Evolutionary conservation across 2,888 invertebrate species (phyloP), one percentile per base, ranked within the genome.

Genomic region (Acanthosoma haemorrhoidale): DNA sequence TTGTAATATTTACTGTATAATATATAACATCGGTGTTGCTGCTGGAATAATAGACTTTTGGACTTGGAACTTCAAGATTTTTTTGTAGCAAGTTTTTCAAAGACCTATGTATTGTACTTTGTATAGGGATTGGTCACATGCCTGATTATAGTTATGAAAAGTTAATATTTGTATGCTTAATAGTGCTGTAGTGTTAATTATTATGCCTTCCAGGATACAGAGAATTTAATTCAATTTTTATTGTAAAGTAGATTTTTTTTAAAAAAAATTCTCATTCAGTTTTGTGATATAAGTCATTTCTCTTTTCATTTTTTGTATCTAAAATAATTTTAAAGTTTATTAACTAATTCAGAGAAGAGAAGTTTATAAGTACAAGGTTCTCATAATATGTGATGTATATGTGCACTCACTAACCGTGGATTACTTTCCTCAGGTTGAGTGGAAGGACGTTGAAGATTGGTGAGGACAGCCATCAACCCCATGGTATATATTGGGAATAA

Each of bases 381-480:
- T 67, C 51, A 67, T 67, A 43, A 67, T 67, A 51, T 70, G 59
- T 71, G 59, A 59, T 69, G 38, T 70, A 41, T 70, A 57, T 73
- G 66, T 68, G 70, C 63, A 68, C 67, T 63, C 72, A 78, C 78
- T 82, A 82, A 81, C 82, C 79, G 57, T 80, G 80, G 80, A 80
- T 82, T 83, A 82, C 82, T 82, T 82, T 82, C 82, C 82, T 82
- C 82, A 83, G 83, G 82, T 70, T 83, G 81, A 74, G 75, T 73
- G 71, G 74, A 72, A 70, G 74, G 74, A 73, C 70, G 68, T 61
- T 68, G 71, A 72, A 72, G 71, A 68, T 70, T 68, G 63, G 68
- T 72, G 69, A 70, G 70, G 73, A 74, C 67, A 58, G 73, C 70
- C 75, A 72, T 75, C 76, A 75, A 80, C 75, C 78, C 83, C 82